A percentile compares a stretch with the other conserved stretches of the same genome.
These are phyloP conservation scores for Mesembrinibis cayennensis DNA, from an alignment of 2,113 vertebrate species.

Conservation along the genomic window DNA sequence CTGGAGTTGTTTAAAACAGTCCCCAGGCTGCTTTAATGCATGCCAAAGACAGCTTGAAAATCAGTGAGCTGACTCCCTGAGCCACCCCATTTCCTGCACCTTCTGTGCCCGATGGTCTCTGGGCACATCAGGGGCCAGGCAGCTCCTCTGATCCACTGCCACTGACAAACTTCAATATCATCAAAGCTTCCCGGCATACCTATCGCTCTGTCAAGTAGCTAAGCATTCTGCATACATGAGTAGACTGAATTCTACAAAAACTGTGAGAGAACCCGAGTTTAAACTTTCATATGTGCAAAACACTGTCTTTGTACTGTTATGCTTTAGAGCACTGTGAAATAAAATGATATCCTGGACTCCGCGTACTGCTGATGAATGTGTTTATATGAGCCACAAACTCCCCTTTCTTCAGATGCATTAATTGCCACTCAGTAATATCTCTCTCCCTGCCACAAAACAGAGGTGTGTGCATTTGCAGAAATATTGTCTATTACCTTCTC, in stretches of 20 bases:
- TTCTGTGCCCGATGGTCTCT: background rate
- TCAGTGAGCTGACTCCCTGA: background rate
- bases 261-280: background rate
- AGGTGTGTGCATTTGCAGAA: background rate
- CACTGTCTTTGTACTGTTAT: background rate
- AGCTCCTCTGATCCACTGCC: background rate
- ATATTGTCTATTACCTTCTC: background rate
- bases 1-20: constrained; percentile 51
- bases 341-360: background rate
- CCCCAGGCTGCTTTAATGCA: background rate
- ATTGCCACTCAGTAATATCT: background rate
- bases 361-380: rapidly evolving
- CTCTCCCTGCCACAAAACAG: background rate
- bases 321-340: background rate
- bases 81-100: background rate
- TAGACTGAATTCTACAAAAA: background rate
- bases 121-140: background rate
- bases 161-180: background rate
- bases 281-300: background rate
- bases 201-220: background rate
- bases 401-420: background rate
- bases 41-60: constrained; percentile 57
- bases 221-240: background rate
- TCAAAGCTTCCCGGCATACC: background rate
- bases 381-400: background rate